phyloP scores from a whole-genome alignment of 1,140 invertebrate species.

The Dinoponera quadriceps region DNA sequence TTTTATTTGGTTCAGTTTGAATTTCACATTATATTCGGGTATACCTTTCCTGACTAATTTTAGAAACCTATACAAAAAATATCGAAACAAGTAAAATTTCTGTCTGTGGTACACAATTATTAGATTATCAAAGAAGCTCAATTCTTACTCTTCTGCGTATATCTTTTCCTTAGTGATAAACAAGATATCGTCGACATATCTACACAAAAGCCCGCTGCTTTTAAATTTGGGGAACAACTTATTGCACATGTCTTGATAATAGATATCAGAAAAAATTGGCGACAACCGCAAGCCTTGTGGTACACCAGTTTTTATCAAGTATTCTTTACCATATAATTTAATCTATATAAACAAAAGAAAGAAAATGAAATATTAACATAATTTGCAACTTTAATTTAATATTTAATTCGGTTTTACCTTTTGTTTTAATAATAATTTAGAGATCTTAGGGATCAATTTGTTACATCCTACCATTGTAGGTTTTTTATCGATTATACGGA shows the following conservation, averaged over 20 bases:
- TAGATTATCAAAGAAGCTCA: conserved; percentile 19
- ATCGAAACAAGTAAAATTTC: neutral
- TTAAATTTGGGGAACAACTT: neutral
- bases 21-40: neutral
- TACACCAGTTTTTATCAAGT: conserved; percentile 35
- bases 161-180: conserved; percentile 6
- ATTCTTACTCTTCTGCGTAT: conserved; percentile 31
- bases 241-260: conserved; percentile 31
- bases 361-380: conserved; percentile 3
- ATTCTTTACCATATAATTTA: conserved; percentile 5
- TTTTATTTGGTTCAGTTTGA: conserved; percentile 74
- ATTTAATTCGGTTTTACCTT: conserved; percentile 23
- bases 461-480: neutral
- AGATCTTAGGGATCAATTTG: neutral
- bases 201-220: conserved; percentile 26
- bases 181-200: conserved; percentile 27
- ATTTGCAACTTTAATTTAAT: neutral
- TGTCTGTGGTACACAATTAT: neutral
- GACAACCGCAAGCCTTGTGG: conserved; percentile 22
- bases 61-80: conserved; percentile 19
- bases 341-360: conserved; percentile 6
- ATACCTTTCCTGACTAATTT: conserved; percentile 69
- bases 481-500: neutral
- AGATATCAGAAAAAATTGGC: conserved; percentile 42
- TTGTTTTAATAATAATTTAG: conserved; percentile 53